These are phyloP conservation scores for Passer domesticus DNA, from an alignment of 2,113 vertebrate genomes.

Conservation along the genomic window DNA sequence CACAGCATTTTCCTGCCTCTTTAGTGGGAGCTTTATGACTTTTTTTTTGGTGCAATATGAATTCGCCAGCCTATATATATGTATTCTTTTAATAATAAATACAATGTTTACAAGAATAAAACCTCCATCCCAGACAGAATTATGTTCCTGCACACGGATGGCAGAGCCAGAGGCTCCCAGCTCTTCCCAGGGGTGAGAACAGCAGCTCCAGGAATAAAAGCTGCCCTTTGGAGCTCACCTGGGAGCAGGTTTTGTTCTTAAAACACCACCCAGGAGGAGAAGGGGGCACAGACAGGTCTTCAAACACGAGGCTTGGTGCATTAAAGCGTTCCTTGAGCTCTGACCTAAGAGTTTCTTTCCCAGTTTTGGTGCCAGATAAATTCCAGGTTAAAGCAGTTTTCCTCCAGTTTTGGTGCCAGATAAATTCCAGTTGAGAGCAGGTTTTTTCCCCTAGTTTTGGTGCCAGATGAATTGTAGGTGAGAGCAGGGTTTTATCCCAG, in stretches of 20 bases:
- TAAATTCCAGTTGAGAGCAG: not conserved
- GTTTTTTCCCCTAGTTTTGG: not conserved
- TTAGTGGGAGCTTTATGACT: slow-evolving; percentile 28
- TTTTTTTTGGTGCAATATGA: not conserved
- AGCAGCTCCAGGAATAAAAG: not conserved
- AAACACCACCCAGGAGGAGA: rapidly evolving
- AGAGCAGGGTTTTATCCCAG: no score
- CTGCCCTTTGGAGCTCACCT: not conserved
- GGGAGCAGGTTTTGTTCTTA: not conserved
- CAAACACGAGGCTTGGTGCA: rapidly evolving
- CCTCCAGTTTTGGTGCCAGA: no score
- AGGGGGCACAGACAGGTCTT: not conserved
- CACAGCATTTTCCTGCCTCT: not conserved
- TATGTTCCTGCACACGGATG: not conserved
- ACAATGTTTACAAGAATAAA: slow-evolving; percentile 27
- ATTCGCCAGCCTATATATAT: not conserved
- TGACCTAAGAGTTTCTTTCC: not conserved
- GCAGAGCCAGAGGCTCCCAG: not conserved
- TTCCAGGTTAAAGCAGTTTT: no score
- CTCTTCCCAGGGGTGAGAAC: not conserved
- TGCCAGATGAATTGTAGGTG: no score
- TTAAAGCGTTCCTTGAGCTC: not conserved
- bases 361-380: not conserved
- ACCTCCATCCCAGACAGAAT: not conserved
- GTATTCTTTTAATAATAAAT: slow-evolving; percentile 36